phyloP scores from a whole-genome alignment of 2,797 vertebrate genomes.

The Sebastes hopkinsi region DNA sequence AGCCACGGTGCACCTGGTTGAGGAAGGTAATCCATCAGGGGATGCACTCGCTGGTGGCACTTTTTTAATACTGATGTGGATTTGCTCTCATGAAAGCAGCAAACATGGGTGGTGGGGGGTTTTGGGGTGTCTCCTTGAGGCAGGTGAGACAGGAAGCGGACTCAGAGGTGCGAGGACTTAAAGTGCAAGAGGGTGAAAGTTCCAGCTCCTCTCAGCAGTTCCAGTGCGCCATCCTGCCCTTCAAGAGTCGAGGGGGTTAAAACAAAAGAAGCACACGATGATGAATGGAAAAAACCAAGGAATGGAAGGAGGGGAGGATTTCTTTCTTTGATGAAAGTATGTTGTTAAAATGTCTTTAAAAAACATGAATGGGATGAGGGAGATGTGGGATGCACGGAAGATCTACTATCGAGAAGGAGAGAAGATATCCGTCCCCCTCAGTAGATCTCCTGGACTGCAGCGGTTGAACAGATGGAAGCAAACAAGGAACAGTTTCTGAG shows the following conservation, averaged over 20 bases:
- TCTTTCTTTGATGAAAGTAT: slow-evolving; percentile 39
- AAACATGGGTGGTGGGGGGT: background rate
- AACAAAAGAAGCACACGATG: slow-evolving; percentile 9
- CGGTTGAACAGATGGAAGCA: slow-evolving; percentile 56
- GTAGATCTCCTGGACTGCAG: slow-evolving; percentile 51
- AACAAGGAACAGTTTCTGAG: slow-evolving; percentile 50
- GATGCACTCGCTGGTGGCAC: slow-evolving; percentile 52
- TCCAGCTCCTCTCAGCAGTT: slow-evolving; percentile 66
- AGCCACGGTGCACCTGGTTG: slow-evolving; percentile 36
- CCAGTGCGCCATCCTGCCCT: slow-evolving; percentile 54
- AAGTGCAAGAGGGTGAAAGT: slow-evolving; percentile 79
- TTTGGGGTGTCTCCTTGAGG: slow-evolving; percentile 28
- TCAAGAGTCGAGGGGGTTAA: slow-evolving; percentile 15
- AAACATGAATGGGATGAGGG: slow-evolving; percentile 52
- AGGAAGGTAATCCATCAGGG: slow-evolving; percentile 9
- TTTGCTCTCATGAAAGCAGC: slow-evolving; percentile 52
- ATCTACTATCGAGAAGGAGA: background rate
- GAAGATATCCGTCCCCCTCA: slow-evolving; percentile 19
- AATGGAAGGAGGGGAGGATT: slow-evolving; percentile 46
- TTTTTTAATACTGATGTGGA: slow-evolving; percentile 73
- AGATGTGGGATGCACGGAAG: slow-evolving; percentile 44
- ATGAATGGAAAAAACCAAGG: slow-evolving; percentile 43
- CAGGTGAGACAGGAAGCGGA: slow-evolving; percentile 53
- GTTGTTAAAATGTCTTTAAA: slow-evolving; percentile 52
- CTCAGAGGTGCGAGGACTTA: slow-evolving; percentile 62